Conservation (phyloP, 2,888 invertebrate genomes). For the Hirtodrosophila confusa region DNA sequence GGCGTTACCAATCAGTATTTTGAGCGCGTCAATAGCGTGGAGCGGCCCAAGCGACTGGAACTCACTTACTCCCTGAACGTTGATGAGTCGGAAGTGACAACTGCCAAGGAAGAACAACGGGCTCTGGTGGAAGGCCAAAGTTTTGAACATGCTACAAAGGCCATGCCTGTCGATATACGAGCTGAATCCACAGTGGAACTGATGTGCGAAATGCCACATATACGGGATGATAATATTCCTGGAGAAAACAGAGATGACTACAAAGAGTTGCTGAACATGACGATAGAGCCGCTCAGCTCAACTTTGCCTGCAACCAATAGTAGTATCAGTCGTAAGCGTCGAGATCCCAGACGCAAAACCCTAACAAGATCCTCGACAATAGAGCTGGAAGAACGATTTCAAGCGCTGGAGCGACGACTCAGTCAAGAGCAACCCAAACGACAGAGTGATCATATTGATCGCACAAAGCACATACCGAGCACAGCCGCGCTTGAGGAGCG, state of each 20-base stretch:
- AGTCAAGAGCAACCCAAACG: conserved; percentile 64
- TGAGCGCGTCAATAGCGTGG: conserved; percentile 83
- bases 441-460: conserved; percentile 19
- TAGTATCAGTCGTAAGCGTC: conserved; percentile 62
- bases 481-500: conserved; percentile 65
- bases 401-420: conserved; percentile 67
- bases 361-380: conserved; percentile 77
- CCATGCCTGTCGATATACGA: neutral
- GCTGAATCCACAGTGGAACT: neutral
- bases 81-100: conserved; percentile 52
- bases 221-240: conserved; percentile 69
- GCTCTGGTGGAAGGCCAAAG: conserved; percentile 32
- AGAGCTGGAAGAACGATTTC: conserved; percentile 75
- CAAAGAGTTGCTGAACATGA: conserved; percentile 63
- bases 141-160: conserved; percentile 16
- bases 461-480: conserved; percentile 68
- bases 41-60: conserved; percentile 81
- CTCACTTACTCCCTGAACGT: conserved; percentile 80
- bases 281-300: conserved; percentile 53
- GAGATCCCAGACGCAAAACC: conserved; percentile 76
- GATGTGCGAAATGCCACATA: conserved; percentile 19
- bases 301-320: conserved; percentile 27
- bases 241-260: conserved; percentile 73
- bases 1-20: conserved; percentile 84
- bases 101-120: conserved; percentile 28